These are phyloP conservation scores for Tachypleus tridentatus DNA, from an alignment of 1,140 invertebrate species.

Conservation along the genomic window DNA sequence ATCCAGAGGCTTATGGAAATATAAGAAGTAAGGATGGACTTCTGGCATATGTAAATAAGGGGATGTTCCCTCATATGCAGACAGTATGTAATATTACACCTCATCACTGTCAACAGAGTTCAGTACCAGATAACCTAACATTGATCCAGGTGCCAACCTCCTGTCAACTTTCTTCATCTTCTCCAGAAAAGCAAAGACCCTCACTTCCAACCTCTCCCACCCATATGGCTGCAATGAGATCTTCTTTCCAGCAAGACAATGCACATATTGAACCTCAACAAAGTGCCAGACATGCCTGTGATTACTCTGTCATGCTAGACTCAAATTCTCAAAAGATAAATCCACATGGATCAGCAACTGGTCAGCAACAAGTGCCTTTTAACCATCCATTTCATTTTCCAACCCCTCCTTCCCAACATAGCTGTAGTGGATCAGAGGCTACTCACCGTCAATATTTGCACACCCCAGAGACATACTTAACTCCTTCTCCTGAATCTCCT, in stretches of 20 bases:
- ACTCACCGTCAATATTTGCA: constrained; percentile 47
- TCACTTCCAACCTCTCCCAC: constrained; percentile 84
- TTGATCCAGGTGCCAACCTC: constrained; percentile 44
- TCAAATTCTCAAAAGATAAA: too few species aligned
- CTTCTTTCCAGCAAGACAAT: constrained; percentile 64
- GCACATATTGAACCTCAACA: too few species aligned
- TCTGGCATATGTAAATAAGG: constrained; percentile 6
- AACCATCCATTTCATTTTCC: constrained; percentile 49
- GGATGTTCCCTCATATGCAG: constrained; percentile 14
- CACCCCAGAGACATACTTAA: constrained; percentile 64
- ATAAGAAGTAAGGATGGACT: constrained; percentile 12
- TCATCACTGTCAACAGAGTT: constrained; percentile 28
- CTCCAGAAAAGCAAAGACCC: constrained; percentile 53
- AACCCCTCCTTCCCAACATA: constrained; percentile 49
- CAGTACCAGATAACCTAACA: constrained; percentile 16
- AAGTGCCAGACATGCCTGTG: too few species aligned
- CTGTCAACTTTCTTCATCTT: constrained; percentile 21
- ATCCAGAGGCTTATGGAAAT: constrained; percentile 29
- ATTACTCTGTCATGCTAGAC: too few species aligned
- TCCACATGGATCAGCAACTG: too few species aligned
- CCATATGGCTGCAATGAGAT: constrained; percentile 81
- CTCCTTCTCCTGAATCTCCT: constrained; percentile 85
- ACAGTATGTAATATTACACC: constrained; percentile 41
- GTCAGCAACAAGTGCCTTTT: constrained; percentile 17
- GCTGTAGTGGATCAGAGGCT: constrained; percentile 13